phyloP scores from a whole-genome alignment of 1,140 invertebrate species.

The Ostrea denselamellosa region DNA sequence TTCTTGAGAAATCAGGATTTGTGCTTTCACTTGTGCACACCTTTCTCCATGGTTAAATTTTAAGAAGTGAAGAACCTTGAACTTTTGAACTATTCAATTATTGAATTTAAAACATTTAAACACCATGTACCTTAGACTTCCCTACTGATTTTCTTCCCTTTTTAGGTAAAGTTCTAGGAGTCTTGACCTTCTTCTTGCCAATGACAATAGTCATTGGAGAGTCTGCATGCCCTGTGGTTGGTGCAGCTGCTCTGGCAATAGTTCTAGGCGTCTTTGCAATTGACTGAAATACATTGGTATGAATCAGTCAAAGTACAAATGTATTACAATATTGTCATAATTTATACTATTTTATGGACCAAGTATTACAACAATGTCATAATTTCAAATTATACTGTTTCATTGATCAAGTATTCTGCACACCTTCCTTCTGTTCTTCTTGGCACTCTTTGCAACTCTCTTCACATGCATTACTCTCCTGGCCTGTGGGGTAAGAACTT shows the following conservation, averaged over 20 bases:
- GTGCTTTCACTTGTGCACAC: too few relatives aligned
- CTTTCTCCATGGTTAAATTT: too few relatives aligned
- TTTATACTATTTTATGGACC: too few relatives aligned
- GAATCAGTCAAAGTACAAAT: background rate
- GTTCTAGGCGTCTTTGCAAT: constrained; percentile 65
- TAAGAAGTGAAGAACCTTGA: too few relatives aligned
- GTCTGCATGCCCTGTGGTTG: constrained; percentile 76
- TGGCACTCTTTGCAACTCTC: background rate
- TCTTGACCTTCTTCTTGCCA: constrained; percentile 69
- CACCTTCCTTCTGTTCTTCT: constrained; percentile 54
- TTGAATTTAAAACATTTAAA: too few relatives aligned
- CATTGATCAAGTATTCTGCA: background rate
- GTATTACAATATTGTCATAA: too few relatives aligned
- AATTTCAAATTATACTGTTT: too few relatives aligned
- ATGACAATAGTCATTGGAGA: constrained; percentile 77
- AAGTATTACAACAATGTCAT: too few relatives aligned
- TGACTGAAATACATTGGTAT: constrained; percentile 41
- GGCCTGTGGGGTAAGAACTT: constrained; percentile 24
- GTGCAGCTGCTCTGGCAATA: constrained; percentile 59
- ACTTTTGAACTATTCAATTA: too few relatives aligned
- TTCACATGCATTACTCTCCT: background rate
- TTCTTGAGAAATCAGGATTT: too few relatives aligned
- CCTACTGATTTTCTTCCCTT: constrained; percentile 69
- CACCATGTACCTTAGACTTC: background rate
- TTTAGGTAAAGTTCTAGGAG: constrained; percentile 65